Conservation (phyloP, 53 echinoderm and acorn worm species). For the Hippasteria phrygiana region DNA sequence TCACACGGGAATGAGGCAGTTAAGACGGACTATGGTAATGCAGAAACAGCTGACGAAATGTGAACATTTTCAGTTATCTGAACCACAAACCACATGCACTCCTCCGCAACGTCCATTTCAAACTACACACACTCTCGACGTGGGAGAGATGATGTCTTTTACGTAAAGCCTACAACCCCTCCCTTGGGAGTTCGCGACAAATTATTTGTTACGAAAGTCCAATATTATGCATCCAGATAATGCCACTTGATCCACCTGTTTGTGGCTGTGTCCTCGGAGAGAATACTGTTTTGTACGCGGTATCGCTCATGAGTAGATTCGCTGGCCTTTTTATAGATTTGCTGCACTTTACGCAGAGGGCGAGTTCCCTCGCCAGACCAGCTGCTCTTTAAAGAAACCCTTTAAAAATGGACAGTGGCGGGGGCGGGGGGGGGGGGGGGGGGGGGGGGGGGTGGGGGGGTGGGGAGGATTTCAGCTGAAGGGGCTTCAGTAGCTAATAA, state of each 20-base stretch:
- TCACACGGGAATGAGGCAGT: too few relatives aligned
- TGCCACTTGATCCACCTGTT: constrained; percentile 14
- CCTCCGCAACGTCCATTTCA: not conserved
- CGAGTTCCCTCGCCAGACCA: not conserved
- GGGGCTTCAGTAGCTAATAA: not conserved
- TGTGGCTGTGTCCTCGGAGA: not conserved
- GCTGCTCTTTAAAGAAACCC: not conserved
- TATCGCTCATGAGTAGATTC: not conserved
- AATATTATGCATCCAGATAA: constrained; percentile 2
- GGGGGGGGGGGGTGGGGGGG: not conserved
- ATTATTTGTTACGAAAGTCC: not conserved
- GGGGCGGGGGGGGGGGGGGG: not conserved
- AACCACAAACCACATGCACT: too few relatives aligned
- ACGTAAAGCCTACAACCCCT: not conserved
- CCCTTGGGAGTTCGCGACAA: not conserved
- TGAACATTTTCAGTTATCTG: too few relatives aligned
- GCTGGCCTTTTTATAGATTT: not conserved
- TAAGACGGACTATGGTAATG: not conserved
- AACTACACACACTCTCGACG: not conserved
- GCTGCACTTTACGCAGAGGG: constrained; percentile 4
- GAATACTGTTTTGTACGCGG: not conserved
- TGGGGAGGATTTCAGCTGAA: not conserved
- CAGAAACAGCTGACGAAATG: not conserved
- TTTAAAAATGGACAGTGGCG: not conserved
- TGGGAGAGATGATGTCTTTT: not conserved